Conservation (phyloP, 2,113 vertebrate genomes). For the Motacilla alba region DNA sequence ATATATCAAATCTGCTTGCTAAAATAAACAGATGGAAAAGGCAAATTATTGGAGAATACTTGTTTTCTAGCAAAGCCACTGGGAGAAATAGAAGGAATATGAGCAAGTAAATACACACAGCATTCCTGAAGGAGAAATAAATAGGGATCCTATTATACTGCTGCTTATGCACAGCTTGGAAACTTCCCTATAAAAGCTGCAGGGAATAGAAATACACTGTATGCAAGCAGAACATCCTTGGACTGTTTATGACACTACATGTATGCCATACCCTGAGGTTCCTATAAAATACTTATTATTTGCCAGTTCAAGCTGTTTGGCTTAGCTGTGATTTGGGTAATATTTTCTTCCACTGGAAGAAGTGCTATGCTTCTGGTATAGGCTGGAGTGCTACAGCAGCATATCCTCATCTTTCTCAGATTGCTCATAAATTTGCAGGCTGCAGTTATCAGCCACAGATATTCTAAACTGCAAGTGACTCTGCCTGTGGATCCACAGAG, state of each 20-base stretch:
- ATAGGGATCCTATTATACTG: not conserved
- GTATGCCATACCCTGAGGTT: not conserved
- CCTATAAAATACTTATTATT: not conserved
- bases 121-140: constrained; percentile 9
- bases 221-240: not conserved
- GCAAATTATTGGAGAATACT: not conserved
- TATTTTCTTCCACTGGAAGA: not conserved
- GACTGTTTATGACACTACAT: not conserved
- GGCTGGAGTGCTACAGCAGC: not conserved
- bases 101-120: not conserved
- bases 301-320: constrained; percentile 15
- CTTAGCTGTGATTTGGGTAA: not conserved
- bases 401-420: not conserved
- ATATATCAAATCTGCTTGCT: not conserved
- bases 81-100: not conserved
- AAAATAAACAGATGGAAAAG: not conserved
- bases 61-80: not conserved
- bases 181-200: not conserved
- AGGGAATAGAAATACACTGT: not conserved
- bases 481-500: not conserved
- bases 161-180: constrained; percentile 1
- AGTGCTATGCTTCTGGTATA: not conserved
- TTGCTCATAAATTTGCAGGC: not conserved
- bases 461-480: not conserved
- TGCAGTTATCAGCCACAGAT: not conserved